These are phyloP conservation scores for Nasua narica DNA, from an alignment of 2,797 vertebrate species.

Conservation along the genomic window DNA sequence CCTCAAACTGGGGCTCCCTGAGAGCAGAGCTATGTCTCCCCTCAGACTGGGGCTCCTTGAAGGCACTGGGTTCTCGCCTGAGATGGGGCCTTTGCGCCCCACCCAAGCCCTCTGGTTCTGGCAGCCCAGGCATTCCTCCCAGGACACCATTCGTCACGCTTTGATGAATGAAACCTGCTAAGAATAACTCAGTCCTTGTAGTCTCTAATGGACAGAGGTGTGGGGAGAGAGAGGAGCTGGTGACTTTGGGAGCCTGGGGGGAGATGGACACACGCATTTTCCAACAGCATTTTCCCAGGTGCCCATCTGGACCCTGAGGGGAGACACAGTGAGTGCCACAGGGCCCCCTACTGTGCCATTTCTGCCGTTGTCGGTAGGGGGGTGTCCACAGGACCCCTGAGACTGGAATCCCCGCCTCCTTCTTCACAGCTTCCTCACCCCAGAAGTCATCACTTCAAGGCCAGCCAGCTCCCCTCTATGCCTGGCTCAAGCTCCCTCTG, in stretches of 20 bases:
- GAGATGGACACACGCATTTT: background rate
- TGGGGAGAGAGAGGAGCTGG: background rate
- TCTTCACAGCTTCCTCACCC: background rate
- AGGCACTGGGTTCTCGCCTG: background rate
- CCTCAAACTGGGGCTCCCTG: no score
- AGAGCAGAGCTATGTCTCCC: background rate
- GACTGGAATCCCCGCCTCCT: background rate
- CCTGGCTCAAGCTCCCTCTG: background rate
- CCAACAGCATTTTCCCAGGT: background rate
- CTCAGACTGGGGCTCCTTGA: background rate
- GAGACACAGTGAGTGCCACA: background rate
- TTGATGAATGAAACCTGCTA: slow-evolving; percentile 70
- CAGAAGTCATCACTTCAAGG: background rate
- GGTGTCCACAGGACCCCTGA: background rate
- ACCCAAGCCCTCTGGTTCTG: background rate
- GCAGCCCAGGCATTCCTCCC: slow-evolving; percentile 38
- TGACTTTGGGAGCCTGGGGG: background rate
- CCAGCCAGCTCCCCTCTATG: background rate
- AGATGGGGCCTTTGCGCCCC: background rate
- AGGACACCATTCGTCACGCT: slow-evolving; percentile 55
- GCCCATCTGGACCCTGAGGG: background rate
- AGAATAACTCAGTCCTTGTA: slow-evolving; percentile 67
- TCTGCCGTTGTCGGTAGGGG: background rate
- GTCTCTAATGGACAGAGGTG: slow-evolving; percentile 20
- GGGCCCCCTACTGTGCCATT: background rate